These are phyloP conservation scores for Pelobates cultripes DNA, from an alignment of 2,797 vertebrate genomes.

Conservation along the genomic window DNA sequence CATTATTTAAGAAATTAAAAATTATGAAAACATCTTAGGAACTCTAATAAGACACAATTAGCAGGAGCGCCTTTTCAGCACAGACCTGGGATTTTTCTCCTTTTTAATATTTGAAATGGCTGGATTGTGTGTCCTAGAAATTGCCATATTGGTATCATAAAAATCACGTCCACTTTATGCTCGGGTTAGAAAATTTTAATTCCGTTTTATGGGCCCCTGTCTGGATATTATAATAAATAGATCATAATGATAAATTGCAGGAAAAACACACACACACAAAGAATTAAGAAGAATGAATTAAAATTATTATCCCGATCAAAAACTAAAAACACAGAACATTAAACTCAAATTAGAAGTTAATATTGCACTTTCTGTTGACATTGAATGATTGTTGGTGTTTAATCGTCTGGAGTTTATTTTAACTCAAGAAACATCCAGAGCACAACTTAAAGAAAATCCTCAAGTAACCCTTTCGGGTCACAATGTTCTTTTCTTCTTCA, in stretches of 20 bases:
- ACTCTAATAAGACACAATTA: constrained; percentile 83
- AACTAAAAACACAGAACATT: constrained; percentile 14
- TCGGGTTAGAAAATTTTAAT: constrained; percentile 70
- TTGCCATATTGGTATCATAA: constrained; percentile 78
- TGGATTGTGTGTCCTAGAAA: constrained; percentile 78
- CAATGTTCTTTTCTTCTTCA: no score
- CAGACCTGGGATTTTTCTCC: constrained; percentile 73
- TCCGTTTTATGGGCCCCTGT: constrained; percentile 74
- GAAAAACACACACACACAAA: constrained; percentile 7
- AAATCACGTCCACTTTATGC: constrained; percentile 75
- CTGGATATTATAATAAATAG: constrained; percentile 72
- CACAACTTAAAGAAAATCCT: no score
- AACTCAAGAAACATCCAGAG: no score
- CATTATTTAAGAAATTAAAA: constrained; percentile 83
- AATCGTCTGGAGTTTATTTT: no score
- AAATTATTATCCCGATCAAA: constrained; percentile 31
- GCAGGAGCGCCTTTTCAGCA: constrained; percentile 74
- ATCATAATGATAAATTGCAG: constrained; percentile 20
- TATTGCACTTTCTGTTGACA: constrained; percentile 11
- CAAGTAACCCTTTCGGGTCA: no score
- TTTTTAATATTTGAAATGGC: constrained; percentile 64
- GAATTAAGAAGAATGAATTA: constrained; percentile 44
- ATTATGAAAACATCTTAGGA: constrained; percentile 82
- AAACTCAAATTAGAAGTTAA: constrained; percentile 1
- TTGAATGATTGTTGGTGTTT: not conserved